Conservation (phyloP, 2,888 invertebrate species). For the Lasioglossum morio region DNA sequence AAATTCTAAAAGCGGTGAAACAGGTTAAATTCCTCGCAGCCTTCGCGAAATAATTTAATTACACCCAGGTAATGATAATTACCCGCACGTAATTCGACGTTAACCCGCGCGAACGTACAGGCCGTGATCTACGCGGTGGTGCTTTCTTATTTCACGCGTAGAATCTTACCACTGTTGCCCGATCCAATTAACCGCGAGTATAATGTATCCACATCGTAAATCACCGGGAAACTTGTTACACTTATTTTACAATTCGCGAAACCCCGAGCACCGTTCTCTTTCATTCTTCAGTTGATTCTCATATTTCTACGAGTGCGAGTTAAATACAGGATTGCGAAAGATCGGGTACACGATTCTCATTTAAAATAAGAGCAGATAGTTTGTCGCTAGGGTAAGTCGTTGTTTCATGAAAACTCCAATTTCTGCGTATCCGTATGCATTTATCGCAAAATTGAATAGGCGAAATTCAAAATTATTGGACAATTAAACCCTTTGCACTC, state of each 20-base stretch:
- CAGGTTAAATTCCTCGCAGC: conserved; percentile 59
- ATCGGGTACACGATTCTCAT: neutral
- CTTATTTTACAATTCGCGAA: conserved; percentile 26
- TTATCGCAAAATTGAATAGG: too few relatives aligned
- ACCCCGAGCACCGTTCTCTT: neutral
- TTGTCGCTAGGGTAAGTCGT: too few relatives aligned
- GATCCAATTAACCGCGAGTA: conserved; percentile 42
- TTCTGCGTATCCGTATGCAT: too few relatives aligned
- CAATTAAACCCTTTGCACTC: too few relatives aligned
- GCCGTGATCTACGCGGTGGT: conserved; percentile 21
- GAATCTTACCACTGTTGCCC: conserved; percentile 14
- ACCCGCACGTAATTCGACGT: conserved; percentile 57
- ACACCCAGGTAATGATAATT: conserved; percentile 59
- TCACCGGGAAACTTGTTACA: conserved; percentile 14
- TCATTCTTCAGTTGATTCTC: neutral
- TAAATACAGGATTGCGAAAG: neutral
- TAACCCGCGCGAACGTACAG: conserved; percentile 35
- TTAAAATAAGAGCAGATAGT: too few relatives aligned
- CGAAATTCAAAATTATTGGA: too few relatives aligned
- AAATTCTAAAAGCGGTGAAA: conserved; percentile 66
- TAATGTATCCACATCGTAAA: conserved; percentile 29
- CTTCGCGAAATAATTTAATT: conserved; percentile 70
- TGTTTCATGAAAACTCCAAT: too few relatives aligned
- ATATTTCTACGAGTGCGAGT: too few relatives aligned
- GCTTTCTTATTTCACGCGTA: conserved; percentile 40